Percentiles rank a stretch among this genome's conserved stretches.
Evolutionary conservation across 2,797 vertebrate species (phyloP).

Genomic region (Parotocinclus haroldoi): DNA sequence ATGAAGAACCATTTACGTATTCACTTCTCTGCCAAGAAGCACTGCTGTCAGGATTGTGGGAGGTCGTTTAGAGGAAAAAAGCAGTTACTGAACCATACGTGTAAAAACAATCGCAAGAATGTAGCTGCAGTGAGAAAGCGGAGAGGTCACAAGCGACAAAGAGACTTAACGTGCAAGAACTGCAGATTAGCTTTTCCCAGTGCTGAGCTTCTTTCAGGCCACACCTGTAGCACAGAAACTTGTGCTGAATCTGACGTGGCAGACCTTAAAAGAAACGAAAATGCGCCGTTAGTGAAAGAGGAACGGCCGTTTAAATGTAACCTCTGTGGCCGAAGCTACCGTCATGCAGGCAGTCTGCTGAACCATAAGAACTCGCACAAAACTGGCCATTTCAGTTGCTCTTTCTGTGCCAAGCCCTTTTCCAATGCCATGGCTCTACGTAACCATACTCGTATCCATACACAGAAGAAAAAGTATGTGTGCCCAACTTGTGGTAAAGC

Average conservation of each 20-base stretch:
- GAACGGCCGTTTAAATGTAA: constrained; percentile 73
- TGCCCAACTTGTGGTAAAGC: constrained; percentile 78
- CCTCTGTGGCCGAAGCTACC: constrained; percentile 79
- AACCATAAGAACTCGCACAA: constrained; percentile 83
- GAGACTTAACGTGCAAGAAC: constrained; percentile 60
- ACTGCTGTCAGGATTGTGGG: constrained; percentile 72
- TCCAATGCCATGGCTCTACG: constrained; percentile 75
- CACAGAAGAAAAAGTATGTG: constrained; percentile 75
- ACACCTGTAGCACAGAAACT: constrained; percentile 50
- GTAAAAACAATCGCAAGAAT: constrained; percentile 59
- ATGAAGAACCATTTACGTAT: constrained; percentile 85
- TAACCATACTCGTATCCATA: constrained; percentile 77
- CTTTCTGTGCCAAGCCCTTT: constrained; percentile 77
- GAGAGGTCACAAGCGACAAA: constrained; percentile 46
- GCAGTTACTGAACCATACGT: constrained; percentile 67
- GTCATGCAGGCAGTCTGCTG: constrained; percentile 75
- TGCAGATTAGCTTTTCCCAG: constrained; percentile 62
- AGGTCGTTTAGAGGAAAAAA: constrained; percentile 72
- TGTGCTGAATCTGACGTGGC: constrained; percentile 8
- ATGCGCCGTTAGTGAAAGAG: constrained; percentile 53
- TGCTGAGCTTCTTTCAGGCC: constrained; percentile 56
- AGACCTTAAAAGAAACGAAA: not conserved
- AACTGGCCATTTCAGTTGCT: constrained; percentile 75
- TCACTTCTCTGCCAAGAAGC: constrained; percentile 76
- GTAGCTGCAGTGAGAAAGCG: constrained; percentile 37